Evolutionary conservation across 2,797 vertebrate genomes (phyloP).

Genomic region (Bufotes viridis): DNA sequence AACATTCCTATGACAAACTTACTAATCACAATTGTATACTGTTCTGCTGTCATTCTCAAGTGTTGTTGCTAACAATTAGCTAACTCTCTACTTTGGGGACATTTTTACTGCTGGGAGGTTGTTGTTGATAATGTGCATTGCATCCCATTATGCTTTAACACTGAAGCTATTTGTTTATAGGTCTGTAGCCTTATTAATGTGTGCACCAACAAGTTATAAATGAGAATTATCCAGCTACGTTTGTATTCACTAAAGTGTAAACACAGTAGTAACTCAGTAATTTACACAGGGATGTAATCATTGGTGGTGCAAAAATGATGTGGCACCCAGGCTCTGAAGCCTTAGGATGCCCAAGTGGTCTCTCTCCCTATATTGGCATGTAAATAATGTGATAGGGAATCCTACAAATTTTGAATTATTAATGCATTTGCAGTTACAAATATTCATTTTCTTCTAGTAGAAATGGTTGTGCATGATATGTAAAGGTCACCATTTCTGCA

Average conservation of each 20-base stretch:
- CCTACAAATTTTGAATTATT: neutral
- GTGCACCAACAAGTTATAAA: neutral
- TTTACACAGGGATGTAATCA: neutral
- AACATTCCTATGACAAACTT: slow-evolving; percentile 29
- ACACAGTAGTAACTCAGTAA: neutral
- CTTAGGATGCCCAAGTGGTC: neutral
- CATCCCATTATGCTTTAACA: neutral
- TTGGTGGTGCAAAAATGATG: neutral
- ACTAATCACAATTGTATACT: slow-evolving; percentile 68
- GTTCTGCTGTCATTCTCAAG: slow-evolving; percentile 55
- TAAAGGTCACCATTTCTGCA: neutral
- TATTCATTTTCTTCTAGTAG: too few relatives aligned
- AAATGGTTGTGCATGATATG: neutral
- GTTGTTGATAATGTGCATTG: neutral
- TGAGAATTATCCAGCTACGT: neutral
- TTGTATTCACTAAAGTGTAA: neutral
- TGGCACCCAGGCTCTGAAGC: neutral
- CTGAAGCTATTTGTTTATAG: neutral
- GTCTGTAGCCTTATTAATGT: neutral
- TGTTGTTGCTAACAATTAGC: slow-evolving; percentile 36
- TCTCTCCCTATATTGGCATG: neutral
- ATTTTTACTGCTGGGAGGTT: neutral
- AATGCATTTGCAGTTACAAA: neutral
- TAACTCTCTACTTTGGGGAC: neutral
- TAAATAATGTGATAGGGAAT: too few relatives aligned